Evolutionary conservation across 2,888 invertebrate species (phyloP).

Genomic region (Phalera bucephala): DNA sequence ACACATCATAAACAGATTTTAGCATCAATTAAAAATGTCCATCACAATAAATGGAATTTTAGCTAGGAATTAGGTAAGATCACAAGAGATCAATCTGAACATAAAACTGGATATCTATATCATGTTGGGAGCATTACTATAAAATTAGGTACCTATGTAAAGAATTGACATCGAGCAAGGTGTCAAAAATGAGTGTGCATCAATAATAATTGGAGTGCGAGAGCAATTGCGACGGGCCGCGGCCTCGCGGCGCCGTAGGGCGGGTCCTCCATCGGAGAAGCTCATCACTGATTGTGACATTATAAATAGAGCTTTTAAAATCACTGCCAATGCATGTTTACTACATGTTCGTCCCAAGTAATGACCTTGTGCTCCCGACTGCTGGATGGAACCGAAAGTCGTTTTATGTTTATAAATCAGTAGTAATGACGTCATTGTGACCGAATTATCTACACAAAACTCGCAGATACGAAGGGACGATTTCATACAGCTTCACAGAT

Average conservation of each 20-base stretch:
- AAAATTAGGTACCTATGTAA: no score
- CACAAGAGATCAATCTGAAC: no score
- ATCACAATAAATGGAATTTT: no score
- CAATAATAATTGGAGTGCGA: no score
- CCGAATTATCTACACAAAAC: conserved; percentile 60
- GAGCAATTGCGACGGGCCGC: no score
- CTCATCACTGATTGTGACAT: conserved; percentile 47
- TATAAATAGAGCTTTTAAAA: conserved; percentile 68
- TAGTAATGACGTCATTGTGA: conserved; percentile 73
- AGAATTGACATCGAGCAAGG: conserved; percentile 9
- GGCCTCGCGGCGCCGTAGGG: conserved; percentile 40
- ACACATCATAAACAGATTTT: no score
- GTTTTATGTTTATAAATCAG: conserved; percentile 77
- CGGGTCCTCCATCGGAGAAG: conserved; percentile 59
- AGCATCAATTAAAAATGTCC: no score
- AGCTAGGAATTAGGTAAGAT: no score
- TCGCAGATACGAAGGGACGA: conserved; percentile 38
- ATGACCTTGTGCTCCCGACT: conserved; percentile 72
- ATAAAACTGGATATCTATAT: no score
- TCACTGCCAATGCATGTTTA: conserved; percentile 70
- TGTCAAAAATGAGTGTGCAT: conserved; percentile 12
- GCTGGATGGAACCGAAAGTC: conserved; percentile 67
- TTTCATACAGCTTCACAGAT: conserved; percentile 16
- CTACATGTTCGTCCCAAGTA: conserved; percentile 57
- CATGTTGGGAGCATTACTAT: no score